Evolutionary conservation across 1,140 invertebrate species (phyloP).

Genomic region (Macrobrachium nipponense): DNA sequence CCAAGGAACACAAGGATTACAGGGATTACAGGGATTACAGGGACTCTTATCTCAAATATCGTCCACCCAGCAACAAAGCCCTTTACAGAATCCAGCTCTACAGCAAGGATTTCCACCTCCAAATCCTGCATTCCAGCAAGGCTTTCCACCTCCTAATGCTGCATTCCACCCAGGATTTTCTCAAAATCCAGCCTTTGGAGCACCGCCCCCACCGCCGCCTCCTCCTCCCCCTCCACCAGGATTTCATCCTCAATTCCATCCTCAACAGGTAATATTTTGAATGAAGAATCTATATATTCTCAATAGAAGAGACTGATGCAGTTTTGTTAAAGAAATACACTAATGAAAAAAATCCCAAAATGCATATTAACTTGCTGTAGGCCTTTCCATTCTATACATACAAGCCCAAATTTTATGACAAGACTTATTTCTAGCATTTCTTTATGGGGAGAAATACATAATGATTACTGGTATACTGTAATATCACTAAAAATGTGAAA

Average conservation of each 20-base stretch:
- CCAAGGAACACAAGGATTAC: not conserved
- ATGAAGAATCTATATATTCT: not conserved
- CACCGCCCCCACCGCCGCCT: conserved; percentile 2
- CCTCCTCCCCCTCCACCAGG: conserved; percentile 12
- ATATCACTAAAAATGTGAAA: not conserved
- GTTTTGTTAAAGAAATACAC: no score
- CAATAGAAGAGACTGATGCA: no score
- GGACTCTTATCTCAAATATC: not conserved
- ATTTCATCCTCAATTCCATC: conserved; percentile 4
- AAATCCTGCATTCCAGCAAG: conserved; percentile 24
- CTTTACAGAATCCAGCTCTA: not conserved
- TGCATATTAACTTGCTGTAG: no score
- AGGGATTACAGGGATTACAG: not conserved
- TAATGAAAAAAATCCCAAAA: no score
- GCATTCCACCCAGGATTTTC: conserved; percentile 5
- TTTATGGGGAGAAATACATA: no score
- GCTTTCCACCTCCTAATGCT: conserved; percentile 8
- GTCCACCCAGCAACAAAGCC: not conserved
- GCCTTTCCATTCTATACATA: no score
- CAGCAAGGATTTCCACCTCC: not conserved
- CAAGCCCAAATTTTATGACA: no score
- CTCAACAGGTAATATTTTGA: not conserved
- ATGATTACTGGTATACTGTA: no score
- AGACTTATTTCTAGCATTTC: no score
- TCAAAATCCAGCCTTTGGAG: not conserved